Evolutionary conservation across 2,113 vertebrate genomes (phyloP).

Genomic region (Fregata magnificens): DNA sequence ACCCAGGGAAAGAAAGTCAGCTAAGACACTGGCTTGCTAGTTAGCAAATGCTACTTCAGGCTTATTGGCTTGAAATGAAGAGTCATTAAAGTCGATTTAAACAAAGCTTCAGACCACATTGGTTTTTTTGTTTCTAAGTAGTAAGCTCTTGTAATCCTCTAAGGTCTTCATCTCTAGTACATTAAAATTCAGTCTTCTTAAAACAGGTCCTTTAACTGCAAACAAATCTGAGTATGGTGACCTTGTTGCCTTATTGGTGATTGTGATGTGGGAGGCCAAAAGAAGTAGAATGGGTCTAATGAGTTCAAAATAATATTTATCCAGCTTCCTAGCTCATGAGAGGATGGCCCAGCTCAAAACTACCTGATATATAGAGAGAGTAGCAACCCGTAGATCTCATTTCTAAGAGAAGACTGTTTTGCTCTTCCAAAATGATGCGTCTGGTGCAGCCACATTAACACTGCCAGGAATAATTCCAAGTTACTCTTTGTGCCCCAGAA

Average conservation of each 20-base stretch:
- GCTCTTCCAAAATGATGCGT: neutral
- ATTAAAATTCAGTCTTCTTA: neutral
- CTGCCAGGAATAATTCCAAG: neutral
- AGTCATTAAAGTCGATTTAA: neutral
- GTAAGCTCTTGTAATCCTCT: neutral
- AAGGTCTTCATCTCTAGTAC: neutral
- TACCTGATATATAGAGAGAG: neutral
- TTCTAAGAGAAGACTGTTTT: neutral
- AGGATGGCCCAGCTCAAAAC: neutral
- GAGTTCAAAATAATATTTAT: slow-evolving; percentile 6
- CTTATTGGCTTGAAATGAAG: neutral
- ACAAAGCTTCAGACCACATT: neutral
- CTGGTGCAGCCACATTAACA: neutral
- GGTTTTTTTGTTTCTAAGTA: neutral
- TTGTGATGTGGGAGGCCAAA: neutral
- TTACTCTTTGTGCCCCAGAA: neutral
- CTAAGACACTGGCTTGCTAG: neutral
- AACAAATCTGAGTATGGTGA: neutral
- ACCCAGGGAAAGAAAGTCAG: neutral
- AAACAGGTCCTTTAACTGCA: neutral
- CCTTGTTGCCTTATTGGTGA: neutral
- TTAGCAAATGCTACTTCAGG: neutral
- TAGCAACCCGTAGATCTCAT: neutral
- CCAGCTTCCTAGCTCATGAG: neutral
- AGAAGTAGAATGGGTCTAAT: neutral